These are phyloP conservation scores for Pogonocichla stellata DNA, from an alignment of 2,113 vertebrate genomes.

Conservation along the genomic window DNA sequence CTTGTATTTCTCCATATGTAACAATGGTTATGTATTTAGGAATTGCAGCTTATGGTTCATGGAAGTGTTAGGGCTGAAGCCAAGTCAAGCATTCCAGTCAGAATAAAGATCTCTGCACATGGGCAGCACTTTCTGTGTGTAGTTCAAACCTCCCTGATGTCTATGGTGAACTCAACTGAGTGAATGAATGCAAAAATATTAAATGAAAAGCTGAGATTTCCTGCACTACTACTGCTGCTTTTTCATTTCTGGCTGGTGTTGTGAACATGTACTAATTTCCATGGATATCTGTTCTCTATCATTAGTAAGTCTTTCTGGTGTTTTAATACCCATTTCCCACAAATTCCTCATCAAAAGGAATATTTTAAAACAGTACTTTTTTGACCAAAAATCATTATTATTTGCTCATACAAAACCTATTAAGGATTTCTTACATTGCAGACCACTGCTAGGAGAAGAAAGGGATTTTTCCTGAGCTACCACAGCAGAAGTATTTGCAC, in stretches of 20 bases:
- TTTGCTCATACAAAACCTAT: constrained; percentile 6
- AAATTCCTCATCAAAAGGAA: constrained; percentile 2
- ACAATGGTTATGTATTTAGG: background rate
- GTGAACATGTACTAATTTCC: background rate
- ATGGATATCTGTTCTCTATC: background rate
- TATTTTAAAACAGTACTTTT: background rate
- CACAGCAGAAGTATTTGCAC: constrained; percentile 37
- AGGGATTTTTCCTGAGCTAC: background rate
- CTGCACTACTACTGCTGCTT: background rate
- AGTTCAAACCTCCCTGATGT: background rate
- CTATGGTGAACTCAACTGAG: background rate
- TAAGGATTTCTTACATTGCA: constrained; percentile 21
- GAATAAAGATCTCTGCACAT: background rate
- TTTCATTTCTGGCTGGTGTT: background rate
- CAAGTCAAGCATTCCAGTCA: background rate
- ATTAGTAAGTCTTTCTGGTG: constrained; percentile 6
- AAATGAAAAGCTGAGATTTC: background rate
- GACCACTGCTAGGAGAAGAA: constrained; percentile 24
- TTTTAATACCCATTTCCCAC: constrained; percentile 17
- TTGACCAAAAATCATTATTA: background rate
- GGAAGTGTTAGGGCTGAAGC: background rate
- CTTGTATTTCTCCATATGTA: background rate
- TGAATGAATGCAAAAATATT: background rate
- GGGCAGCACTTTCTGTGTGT: background rate
- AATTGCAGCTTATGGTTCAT: background rate